Conservation (phyloP, 1,140 invertebrate genomes). For the Chironomus tepperi region DNA sequence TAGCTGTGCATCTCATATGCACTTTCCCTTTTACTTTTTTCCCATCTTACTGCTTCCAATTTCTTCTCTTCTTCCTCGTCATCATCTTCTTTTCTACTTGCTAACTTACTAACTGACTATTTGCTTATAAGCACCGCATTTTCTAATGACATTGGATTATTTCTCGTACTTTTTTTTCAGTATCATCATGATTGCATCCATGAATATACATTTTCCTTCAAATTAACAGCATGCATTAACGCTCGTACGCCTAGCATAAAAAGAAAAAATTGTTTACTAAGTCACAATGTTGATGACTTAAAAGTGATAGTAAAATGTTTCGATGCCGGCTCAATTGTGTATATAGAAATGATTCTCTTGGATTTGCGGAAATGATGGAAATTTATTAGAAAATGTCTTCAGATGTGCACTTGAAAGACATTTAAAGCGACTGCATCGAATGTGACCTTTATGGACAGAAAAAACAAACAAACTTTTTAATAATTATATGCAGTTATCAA, state of each 20-base stretch:
- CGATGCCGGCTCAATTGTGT: neutral
- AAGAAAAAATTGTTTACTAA: neutral
- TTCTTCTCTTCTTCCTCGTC: neutral
- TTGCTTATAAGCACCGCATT: neutral
- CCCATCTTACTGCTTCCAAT: neutral
- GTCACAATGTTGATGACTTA: neutral
- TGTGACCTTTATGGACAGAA: neutral
- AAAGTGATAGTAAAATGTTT: neutral
- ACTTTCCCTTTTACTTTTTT: slow-evolving; percentile 7
- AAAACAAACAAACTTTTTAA: neutral
- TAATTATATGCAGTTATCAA: neutral
- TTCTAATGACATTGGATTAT: neutral
- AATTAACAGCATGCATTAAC: no score
- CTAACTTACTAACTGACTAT: no score
- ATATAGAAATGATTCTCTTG: neutral
- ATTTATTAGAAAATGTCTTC: neutral
- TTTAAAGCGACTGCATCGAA: neutral
- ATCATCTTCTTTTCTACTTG: neutral
- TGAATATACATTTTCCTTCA: neutral
- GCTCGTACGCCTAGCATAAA: no score
- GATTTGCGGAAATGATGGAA: neutral
- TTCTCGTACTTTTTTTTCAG: neutral
- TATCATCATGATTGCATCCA: neutral
- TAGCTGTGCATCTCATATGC: no score
- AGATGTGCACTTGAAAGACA: neutral